These are phyloP conservation scores for Bombus terrestris DNA, from an alignment of 1,140 invertebrate genomes.

Conservation along the genomic window DNA sequence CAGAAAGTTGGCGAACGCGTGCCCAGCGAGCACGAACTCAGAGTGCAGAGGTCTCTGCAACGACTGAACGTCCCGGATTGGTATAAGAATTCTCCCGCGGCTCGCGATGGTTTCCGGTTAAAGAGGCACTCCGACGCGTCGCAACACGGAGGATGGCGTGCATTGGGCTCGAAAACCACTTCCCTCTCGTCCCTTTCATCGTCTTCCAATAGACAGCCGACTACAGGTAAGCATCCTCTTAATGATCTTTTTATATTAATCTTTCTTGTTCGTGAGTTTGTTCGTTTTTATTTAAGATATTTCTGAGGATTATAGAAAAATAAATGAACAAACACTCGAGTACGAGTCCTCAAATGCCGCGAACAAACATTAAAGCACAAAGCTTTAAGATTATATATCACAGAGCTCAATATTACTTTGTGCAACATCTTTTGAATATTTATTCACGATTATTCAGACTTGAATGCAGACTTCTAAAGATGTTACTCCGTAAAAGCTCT, in stretches of 20 bases:
- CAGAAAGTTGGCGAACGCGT: constrained; percentile 90
- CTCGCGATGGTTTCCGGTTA: constrained; percentile 86
- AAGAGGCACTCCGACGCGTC: constrained; percentile 87
- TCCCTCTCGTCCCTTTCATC: constrained; percentile 87
- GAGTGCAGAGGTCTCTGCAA: constrained; percentile 95
- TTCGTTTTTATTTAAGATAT: background rate
- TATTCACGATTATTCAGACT: background rate
- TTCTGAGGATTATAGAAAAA: too few species aligned
- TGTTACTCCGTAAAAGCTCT: background rate
- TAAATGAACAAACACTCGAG: background rate
- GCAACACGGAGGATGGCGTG: constrained; percentile 86
- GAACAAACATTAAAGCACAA: background rate
- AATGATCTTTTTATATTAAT: background rate
- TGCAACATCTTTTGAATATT: background rate
- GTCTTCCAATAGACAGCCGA: constrained; percentile 81
- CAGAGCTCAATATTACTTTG: background rate
- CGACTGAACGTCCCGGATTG: constrained; percentile 97
- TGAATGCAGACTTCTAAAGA: background rate
- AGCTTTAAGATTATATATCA: background rate
- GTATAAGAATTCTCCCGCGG: constrained; percentile 92
- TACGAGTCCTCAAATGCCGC: background rate
- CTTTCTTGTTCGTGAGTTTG: background rate
- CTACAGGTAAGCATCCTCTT: constrained; percentile 70
- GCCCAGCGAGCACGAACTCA: constrained; percentile 94
- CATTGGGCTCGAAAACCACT: constrained; percentile 90